These are phyloP conservation scores for Acrossocheilus wenchowensis DNA, from an alignment of 2,797 vertebrate species.

Conservation along the genomic window DNA sequence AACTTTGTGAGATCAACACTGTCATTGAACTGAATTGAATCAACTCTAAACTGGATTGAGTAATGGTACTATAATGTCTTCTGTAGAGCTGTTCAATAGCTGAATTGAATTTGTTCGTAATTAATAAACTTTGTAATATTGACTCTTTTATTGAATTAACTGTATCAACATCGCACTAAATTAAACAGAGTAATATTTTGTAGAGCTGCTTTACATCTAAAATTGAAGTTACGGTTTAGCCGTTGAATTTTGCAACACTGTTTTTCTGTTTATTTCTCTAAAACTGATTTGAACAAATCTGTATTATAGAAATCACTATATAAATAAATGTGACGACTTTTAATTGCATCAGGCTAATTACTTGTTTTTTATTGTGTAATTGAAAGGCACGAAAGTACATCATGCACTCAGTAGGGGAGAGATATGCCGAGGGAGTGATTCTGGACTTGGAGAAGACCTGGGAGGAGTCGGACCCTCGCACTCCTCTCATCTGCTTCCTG, in stretches of 20 bases:
- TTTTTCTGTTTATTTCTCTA: neutral
- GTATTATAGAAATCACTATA: neutral
- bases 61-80: too few species aligned
- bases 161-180: neutral
- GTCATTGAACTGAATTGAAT: too few species aligned
- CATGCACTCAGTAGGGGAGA: conserved; percentile 87
- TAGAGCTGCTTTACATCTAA: neutral
- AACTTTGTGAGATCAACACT: too few species aligned
- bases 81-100: too few species aligned
- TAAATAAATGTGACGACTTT: neutral
- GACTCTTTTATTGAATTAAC: neutral
- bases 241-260: neutral
- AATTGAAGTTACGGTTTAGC: neutral
- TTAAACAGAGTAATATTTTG: neutral
- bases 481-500: conserved; percentile 93
- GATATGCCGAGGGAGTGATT: conserved; percentile 86
- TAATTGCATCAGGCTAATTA: conserved; percentile 14
- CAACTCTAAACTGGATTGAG: too few species aligned
- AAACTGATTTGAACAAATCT: neutral
- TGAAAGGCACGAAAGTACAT: conserved; percentile 93
- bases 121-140: neutral
- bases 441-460: conserved; percentile 93
- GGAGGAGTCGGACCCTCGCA: conserved; percentile 91
- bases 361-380: conserved; percentile 37
- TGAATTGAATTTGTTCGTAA: neutral